Evolutionary conservation across 2,797 vertebrate genomes (phyloP).

Genomic region (Galago senegalensis): DNA sequence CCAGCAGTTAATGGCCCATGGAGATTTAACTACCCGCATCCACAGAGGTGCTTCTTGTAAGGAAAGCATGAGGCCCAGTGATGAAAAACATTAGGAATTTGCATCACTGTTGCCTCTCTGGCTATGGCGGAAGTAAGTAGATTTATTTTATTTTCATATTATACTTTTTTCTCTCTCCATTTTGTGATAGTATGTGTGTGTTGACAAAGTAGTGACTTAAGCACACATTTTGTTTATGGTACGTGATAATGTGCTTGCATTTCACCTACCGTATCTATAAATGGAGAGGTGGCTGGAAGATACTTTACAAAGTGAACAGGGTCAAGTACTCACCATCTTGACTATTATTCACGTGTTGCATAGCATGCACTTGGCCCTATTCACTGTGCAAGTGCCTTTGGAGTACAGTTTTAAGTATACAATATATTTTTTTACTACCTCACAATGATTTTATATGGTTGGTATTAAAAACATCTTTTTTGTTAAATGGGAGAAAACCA

Average conservation of each 20-base stretch:
- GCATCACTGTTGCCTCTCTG: neutral
- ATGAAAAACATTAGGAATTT: neutral
- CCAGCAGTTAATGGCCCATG: slow-evolving; percentile 55
- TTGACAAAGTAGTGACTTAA: neutral
- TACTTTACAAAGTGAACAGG: neutral
- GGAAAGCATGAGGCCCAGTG: neutral
- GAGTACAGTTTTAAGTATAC: neutral
- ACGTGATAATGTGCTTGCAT: neutral
- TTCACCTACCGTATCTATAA: neutral
- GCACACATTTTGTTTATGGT: neutral
- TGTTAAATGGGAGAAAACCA: neutral
- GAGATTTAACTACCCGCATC: slow-evolving; percentile 61
- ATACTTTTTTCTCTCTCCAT: neutral
- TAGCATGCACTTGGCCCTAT: neutral
- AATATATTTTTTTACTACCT: neutral
- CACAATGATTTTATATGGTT: neutral
- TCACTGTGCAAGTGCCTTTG: neutral
- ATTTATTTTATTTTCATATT: neutral
- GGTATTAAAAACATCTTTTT: neutral
- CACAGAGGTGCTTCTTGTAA: neutral
- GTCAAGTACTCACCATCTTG: neutral
- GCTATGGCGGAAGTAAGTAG: neutral
- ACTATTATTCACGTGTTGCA: neutral
- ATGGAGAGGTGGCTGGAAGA: neutral
- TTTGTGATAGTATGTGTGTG: neutral